These are phyloP conservation scores for Sesia bembeciformis DNA, from an alignment of 2,888 invertebrate species.

Conservation along the genomic window DNA sequence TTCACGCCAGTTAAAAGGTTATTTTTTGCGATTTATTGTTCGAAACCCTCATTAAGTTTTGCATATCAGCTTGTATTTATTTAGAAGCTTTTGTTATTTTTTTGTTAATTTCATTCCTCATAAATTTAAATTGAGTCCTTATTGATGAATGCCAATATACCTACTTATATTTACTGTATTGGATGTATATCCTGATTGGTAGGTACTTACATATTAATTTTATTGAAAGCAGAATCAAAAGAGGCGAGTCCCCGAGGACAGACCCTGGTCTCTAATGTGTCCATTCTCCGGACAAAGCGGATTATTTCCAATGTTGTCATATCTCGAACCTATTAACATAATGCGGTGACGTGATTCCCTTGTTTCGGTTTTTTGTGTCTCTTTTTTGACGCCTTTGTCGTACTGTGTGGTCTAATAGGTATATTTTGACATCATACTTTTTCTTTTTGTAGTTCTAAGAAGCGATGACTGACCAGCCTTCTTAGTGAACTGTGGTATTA, in stretches of 20 bases:
- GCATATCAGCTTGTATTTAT: background rate
- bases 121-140: too few species aligned
- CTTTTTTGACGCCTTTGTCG: constrained; percentile 33
- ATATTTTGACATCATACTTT: constrained; percentile 11
- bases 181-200: background rate
- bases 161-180: too few species aligned
- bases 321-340: constrained; percentile 62
- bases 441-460: constrained; percentile 20
- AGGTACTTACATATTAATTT: constrained; percentile 25
- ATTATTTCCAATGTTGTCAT: constrained; percentile 65
- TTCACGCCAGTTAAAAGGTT: background rate
- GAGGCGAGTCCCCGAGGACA: constrained; percentile 44
- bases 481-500: constrained; percentile 15
- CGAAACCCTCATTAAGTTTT: background rate
- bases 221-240: constrained; percentile 67
- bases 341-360: constrained; percentile 56
- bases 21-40: background rate
- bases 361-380: constrained; percentile 38
- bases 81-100: too few species aligned
- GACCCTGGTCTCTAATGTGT: constrained; percentile 42
- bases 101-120: too few species aligned
- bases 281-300: constrained; percentile 63
- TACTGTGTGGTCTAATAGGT: constrained; percentile 47
- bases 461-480: constrained; percentile 16
- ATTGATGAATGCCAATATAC: too few species aligned